Evolutionary conservation across 2,797 vertebrate genomes (phyloP).

Genomic region (Todus mexicanus): DNA sequence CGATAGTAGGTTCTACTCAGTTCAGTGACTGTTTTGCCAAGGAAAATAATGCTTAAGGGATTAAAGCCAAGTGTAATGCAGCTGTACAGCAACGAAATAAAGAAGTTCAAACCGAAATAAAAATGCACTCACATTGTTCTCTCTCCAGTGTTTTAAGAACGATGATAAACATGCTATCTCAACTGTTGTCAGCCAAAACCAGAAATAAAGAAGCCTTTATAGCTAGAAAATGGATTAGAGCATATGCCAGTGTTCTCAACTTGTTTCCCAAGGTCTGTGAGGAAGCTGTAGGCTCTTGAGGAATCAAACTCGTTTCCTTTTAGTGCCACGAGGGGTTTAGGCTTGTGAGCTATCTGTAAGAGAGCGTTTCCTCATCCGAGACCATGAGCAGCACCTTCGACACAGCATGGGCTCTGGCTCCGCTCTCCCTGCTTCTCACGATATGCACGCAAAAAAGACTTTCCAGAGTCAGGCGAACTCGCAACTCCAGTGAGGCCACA

Average conservation of each 20-base stretch:
- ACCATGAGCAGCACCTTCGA: not conserved
- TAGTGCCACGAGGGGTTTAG: not conserved
- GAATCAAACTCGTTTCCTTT: not conserved
- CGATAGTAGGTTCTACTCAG: conserved; percentile 43
- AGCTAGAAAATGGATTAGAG: not conserved
- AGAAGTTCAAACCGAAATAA: conserved; percentile 33
- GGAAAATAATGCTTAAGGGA: conserved; percentile 64
- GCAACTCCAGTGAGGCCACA: not conserved
- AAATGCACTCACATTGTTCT: conserved; percentile 48
- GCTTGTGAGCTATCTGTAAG: not conserved
- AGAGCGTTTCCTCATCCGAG: not conserved
- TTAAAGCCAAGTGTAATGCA: conserved; percentile 67
- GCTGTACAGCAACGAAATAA: conserved; percentile 64
- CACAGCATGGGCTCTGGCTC: not conserved
- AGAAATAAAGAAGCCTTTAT: conserved; percentile 11
- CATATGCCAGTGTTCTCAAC: not conserved
- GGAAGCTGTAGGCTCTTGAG: not conserved
- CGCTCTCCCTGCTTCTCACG: fast-evolving
- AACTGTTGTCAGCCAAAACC: not conserved
- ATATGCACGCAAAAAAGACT: fast-evolving
- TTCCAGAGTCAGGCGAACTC: not conserved
- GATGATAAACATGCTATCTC: conserved; percentile 14
- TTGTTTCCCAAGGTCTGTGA: not conserved
- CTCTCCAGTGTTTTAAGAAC: conserved; percentile 38
- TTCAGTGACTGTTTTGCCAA: conserved; percentile 60